Conservation (phyloP, 2,888 invertebrate species). For the Tiphia femorata region DNA sequence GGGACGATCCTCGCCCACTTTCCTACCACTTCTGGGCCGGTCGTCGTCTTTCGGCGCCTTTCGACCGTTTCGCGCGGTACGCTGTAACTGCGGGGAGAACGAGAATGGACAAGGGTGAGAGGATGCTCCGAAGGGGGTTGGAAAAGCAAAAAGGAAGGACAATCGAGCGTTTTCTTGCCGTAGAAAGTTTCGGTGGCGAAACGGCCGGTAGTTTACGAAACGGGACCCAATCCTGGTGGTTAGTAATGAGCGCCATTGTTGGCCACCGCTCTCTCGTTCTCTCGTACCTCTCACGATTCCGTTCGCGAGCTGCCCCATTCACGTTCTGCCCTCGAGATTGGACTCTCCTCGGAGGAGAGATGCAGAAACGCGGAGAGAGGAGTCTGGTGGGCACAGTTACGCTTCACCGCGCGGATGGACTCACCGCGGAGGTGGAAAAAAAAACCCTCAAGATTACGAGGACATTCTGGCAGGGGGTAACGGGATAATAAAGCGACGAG, state of each 20-base stretch:
- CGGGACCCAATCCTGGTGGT: slow-evolving; percentile 47
- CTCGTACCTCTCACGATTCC: neutral
- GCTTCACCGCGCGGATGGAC: neutral
- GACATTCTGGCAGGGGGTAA: slow-evolving; percentile 45
- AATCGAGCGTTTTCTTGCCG: slow-evolving; percentile 6
- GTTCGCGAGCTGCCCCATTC: no score
- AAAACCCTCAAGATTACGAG: slow-evolving; percentile 48
- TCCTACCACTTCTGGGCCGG: no score
- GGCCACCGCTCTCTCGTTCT: slow-evolving; percentile 12
- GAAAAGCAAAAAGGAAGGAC: neutral
- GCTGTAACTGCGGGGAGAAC: no score
- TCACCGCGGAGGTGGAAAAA: neutral
- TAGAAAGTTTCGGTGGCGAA: slow-evolving; percentile 15
- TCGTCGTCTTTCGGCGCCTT: no score
- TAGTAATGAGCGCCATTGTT: slow-evolving; percentile 59
- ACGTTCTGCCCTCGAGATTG: slow-evolving; percentile 1
- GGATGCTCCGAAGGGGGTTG: no score
- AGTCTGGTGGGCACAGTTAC: neutral
- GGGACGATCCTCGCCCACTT: no score
- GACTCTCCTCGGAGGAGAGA: neutral
- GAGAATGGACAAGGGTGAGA: no score
- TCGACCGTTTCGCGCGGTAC: no score
- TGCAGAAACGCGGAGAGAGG: no score
- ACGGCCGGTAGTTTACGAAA: slow-evolving; percentile 43
- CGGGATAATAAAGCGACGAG: slow-evolving; percentile 55